phyloP scores from a whole-genome alignment of 2,113 vertebrate species.

The Gila orcuttii region DNA sequence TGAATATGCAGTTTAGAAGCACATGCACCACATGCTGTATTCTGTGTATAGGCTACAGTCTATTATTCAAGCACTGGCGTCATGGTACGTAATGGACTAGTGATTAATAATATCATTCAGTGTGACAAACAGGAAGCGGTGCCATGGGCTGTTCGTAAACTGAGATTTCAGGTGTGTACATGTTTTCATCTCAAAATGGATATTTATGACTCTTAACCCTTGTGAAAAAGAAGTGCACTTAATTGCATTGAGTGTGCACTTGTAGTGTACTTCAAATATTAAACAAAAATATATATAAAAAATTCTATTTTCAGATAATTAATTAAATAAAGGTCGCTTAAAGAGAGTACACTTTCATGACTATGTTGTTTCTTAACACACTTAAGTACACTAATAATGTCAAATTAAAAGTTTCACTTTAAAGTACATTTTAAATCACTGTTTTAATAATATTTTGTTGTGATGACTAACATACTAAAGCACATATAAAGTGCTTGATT shows the following conservation, averaged over 20 bases:
- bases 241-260: not conserved
- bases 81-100: not conserved
- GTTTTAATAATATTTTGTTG: too few relatives aligned
- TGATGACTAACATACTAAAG: too few relatives aligned
- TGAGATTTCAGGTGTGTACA: not conserved
- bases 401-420: too few relatives aligned
- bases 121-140: not conserved
- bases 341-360: not conserved
- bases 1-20: slow-evolving; percentile 28
- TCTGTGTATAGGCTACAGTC: not conserved
- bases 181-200: not conserved
- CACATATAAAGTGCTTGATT: too few relatives aligned
- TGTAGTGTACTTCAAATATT: not conserved
- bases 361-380: too few relatives aligned
- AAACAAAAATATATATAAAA: not conserved
- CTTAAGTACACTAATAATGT: too few relatives aligned
- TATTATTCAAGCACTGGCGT: not conserved
- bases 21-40: not conserved
- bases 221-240: not conserved
- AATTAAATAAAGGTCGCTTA: not conserved
- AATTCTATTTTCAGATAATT: too few relatives aligned
- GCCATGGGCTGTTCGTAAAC: not conserved
- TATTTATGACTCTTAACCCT: not conserved
- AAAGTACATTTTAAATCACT: too few relatives aligned
- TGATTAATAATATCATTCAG: not conserved